phyloP scores from a whole-genome alignment of 2,113 vertebrate species.

The Numenius arquata region DNA sequence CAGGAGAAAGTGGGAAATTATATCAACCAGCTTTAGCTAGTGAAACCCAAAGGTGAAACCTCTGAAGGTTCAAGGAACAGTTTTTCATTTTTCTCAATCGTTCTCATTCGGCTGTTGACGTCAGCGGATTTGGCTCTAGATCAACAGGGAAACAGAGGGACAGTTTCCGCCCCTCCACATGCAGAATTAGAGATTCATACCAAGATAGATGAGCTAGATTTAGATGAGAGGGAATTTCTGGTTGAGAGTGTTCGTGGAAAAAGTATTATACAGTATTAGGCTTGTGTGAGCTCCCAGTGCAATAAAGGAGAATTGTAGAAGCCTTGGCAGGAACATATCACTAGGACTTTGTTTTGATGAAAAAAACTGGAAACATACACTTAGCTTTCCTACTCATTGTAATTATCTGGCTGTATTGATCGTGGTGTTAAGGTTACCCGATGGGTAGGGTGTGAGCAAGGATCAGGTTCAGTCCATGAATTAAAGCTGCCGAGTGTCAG shows the following conservation, averaged over 20 bases:
- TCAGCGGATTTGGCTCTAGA: conserved; percentile 11
- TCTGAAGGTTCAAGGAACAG: not conserved
- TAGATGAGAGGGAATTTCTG: conserved; percentile 36
- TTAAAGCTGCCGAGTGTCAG: conserved; percentile 27
- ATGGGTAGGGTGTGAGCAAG: conserved; percentile 15
- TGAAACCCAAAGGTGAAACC: not conserved
- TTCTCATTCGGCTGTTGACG: not conserved
- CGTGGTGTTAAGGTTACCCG: not conserved
- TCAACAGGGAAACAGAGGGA: conserved; percentile 5
- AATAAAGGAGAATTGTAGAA: conserved; percentile 29
- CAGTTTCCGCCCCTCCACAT: not conserved
- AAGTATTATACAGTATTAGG: not conserved
- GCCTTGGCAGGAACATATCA: not conserved
- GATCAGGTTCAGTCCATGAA: not conserved
- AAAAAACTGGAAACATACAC: conserved; percentile 15
- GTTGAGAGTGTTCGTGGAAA: not conserved
- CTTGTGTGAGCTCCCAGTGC: not conserved
- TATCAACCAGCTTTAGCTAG: not conserved
- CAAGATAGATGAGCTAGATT: conserved; percentile 19
- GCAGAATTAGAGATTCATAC: not conserved
- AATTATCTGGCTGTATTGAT: conserved; percentile 61
- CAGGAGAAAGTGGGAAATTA: not conserved
- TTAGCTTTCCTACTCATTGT: conserved; percentile 40
- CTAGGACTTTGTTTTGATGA: conserved; percentile 25
- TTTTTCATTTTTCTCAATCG: not conserved